Percentiles rank a stretch among this genome's conserved stretches.
These are phyloP conservation scores for Xylocampa areola DNA, from an alignment of 2,888 invertebrate species.

Conservation along the genomic window DNA sequence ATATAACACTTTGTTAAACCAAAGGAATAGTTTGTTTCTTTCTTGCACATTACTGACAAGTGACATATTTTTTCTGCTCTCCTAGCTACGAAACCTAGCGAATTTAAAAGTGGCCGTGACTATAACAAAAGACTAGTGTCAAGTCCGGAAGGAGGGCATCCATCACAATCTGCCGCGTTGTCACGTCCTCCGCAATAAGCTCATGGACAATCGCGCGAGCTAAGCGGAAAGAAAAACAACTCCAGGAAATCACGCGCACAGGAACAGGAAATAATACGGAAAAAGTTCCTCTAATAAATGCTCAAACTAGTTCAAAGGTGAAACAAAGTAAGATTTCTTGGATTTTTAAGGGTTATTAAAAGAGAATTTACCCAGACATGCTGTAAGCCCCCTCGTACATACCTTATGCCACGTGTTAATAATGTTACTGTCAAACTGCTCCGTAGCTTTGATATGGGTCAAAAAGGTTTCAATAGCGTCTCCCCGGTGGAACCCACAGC, in stretches of 20 bases:
- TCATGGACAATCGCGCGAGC: slow-evolving; percentile 44
- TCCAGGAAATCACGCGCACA: slow-evolving; percentile 55
- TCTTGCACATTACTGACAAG: slow-evolving; percentile 28
- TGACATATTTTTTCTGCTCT: slow-evolving; percentile 32
- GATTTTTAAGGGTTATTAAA: slow-evolving; percentile 75
- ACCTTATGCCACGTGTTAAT: slow-evolving; percentile 79
- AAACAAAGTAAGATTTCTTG: slow-evolving; percentile 67
- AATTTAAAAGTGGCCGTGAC: slow-evolving; percentile 55
- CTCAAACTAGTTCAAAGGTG: slow-evolving; percentile 39
- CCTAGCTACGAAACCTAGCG: slow-evolving; percentile 40
- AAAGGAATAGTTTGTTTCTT: slow-evolving; percentile 17
- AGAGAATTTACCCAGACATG: slow-evolving; percentile 66
- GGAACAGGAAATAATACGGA: slow-evolving; percentile 41
- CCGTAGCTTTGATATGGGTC: slow-evolving; percentile 79
- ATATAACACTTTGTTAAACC: slow-evolving; percentile 11
- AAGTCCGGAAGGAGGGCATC: slow-evolving; percentile 58
- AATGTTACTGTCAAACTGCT: slow-evolving; percentile 82
- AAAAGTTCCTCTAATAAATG: slow-evolving; percentile 43
- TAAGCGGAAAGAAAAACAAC: slow-evolving; percentile 55
- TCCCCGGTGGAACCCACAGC: slow-evolving; percentile 64
- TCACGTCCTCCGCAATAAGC: slow-evolving; percentile 54
- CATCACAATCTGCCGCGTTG: slow-evolving; percentile 57
- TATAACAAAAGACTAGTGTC: slow-evolving; percentile 57
- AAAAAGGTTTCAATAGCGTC: slow-evolving; percentile 76
- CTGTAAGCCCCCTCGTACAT: slow-evolving; percentile 61